Evolutionary conservation across 2,888 invertebrate species (phyloP).

Genomic region (Coleophora flavipennella): DNA sequence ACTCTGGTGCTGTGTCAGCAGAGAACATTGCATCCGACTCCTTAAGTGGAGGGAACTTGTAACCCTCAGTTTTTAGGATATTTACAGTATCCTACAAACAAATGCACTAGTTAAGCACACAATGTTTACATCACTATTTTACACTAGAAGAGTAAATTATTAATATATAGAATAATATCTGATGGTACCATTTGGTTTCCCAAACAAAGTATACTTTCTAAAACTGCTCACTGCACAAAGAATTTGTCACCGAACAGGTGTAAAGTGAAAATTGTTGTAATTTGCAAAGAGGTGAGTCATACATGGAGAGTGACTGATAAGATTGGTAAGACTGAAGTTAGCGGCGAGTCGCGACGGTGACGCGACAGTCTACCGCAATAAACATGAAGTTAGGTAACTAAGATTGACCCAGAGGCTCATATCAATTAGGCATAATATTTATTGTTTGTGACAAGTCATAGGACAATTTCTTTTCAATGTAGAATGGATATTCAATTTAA

Average conservation of each 20-base stretch:
- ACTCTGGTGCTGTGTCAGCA: constrained; percentile 97
- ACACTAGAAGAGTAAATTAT: neutral
- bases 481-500: no score
- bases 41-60: constrained; percentile 89
- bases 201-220: neutral
- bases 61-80: constrained; percentile 94
- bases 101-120: constrained; percentile 6
- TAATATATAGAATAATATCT: neutral
- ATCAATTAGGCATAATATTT: no score
- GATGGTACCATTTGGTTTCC: constrained; percentile 1
- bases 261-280: constrained; percentile 17
- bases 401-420: no score
- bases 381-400: no score
- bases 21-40: constrained; percentile 99
- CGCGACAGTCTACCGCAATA: no score
- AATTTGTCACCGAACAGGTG: constrained; percentile 8
- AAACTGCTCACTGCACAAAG: constrained; percentile 15
- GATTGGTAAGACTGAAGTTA: constrained; percentile 12
- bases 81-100: constrained; percentile 88
- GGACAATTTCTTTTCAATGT: no score
- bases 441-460: no score
- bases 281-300: constrained; percentile 31
- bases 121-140: neutral
- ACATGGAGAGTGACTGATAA: constrained; percentile 26
- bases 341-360: neutral